These are phyloP conservation scores for Heliconius hortense DNA, from an alignment of 2,888 invertebrate species.

Conservation along the genomic window DNA sequence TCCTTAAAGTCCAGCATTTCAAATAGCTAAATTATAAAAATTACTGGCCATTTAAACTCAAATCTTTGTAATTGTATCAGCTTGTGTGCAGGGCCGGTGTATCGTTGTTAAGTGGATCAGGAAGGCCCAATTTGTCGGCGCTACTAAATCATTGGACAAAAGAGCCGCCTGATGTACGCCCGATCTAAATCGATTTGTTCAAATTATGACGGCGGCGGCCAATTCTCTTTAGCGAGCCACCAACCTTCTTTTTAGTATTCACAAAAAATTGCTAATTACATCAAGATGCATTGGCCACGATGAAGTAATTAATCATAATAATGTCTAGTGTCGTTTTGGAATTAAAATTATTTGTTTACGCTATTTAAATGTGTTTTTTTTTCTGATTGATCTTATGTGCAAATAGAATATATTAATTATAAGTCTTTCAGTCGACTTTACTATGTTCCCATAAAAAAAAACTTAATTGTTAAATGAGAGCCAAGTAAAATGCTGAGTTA, in stretches of 20 bases:
- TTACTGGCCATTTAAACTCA: slow-evolving; percentile 72
- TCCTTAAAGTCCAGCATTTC: slow-evolving; percentile 13
- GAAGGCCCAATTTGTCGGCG: slow-evolving; percentile 74
- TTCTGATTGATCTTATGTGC: too few relatives aligned
- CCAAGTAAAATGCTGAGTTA: too few relatives aligned
- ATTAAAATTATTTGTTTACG: not conserved
- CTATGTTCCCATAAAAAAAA: too few relatives aligned
- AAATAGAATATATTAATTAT: not conserved
- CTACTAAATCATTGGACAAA: slow-evolving; percentile 79
- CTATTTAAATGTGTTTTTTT: not conserved
- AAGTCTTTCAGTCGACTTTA: too few relatives aligned
- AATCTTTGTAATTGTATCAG: slow-evolving; percentile 73
- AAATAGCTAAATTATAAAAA: slow-evolving; percentile 48
- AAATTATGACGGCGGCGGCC: slow-evolving; percentile 63
- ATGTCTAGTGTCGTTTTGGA: not conserved
- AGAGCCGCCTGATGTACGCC: slow-evolving; percentile 74
- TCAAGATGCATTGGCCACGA: slow-evolving; percentile 3
- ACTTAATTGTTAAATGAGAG: too few relatives aligned
- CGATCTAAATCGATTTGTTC: slow-evolving; percentile 79
- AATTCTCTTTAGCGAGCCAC: slow-evolving; percentile 29
- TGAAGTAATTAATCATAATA: slow-evolving; percentile 7
- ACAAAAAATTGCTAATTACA: slow-evolving; percentile 30
- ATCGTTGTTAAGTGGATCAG: slow-evolving; percentile 60
- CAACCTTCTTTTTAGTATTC: slow-evolving; percentile 29
- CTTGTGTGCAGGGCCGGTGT: slow-evolving; percentile 55